These are phyloP conservation scores for Oxyteleia sp. DNA, from an alignment of 2,888 invertebrate species.

Conservation along the genomic window DNA sequence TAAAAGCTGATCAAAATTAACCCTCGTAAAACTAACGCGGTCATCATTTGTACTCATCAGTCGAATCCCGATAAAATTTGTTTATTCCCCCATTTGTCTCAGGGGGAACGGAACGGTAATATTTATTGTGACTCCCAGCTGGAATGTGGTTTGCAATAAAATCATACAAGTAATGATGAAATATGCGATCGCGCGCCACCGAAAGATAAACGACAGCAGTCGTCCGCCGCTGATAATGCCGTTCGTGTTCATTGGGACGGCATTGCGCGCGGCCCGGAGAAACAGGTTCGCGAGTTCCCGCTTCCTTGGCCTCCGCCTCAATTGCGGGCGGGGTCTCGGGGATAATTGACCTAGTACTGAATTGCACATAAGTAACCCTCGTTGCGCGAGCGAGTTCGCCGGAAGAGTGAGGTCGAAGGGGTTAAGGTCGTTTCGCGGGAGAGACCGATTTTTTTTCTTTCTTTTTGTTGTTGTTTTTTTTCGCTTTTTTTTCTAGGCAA, in stretches of 20 bases:
- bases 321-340: background rate
- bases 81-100: conserved; percentile 24
- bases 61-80: conserved; percentile 31
- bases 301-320: conserved; percentile 19
- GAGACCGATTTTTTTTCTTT: conserved; percentile 8
- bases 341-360: conserved; percentile 58
- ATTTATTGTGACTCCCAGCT: conserved; percentile 44
- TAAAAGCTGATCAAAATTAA: background rate
- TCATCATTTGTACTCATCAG: conserved; percentile 11
- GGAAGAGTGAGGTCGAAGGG: conserved; percentile 37
- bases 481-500: background rate
- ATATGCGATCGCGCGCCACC: conserved; percentile 15
- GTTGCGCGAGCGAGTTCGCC: conserved; percentile 6
- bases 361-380: conserved; percentile 30
- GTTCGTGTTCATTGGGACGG: conserved; percentile 5
- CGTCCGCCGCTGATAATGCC: conserved; percentile 11
- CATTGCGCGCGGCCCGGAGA: conserved; percentile 2
- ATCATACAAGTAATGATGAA: conserved; percentile 51
- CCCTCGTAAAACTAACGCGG: background rate
- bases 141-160: conserved; percentile 44
- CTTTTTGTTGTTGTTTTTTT: background rate
- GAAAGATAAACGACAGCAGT: conserved; percentile 24
- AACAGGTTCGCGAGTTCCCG: conserved; percentile 37
- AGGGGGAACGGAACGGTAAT: conserved; percentile 27
- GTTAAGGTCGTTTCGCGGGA: conserved; percentile 58